These are phyloP conservation scores for Thryonomys swinderianus DNA, from an alignment of 2,113 vertebrate genomes.

Conservation along the genomic window DNA sequence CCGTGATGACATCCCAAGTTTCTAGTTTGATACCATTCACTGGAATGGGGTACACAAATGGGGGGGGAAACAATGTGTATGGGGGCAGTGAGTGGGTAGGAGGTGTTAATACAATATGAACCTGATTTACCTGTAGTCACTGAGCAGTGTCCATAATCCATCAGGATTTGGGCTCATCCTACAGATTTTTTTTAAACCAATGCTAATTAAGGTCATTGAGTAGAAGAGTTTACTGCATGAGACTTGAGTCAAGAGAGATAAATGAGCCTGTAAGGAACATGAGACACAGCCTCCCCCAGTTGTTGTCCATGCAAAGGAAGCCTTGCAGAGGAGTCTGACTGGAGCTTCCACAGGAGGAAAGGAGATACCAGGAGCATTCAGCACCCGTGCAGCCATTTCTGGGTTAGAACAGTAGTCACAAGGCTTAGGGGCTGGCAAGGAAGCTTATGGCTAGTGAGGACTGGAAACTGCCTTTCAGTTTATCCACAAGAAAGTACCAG, in stretches of 20 bases:
- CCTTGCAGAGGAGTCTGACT: background rate
- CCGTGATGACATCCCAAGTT: background rate
- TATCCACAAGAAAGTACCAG: background rate
- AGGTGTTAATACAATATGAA: background rate
- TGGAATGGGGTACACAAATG: background rate
- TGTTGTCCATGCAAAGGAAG: background rate
- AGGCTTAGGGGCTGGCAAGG: background rate
- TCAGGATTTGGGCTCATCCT: background rate
- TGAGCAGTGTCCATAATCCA: background rate
- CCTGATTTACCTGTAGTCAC: background rate
- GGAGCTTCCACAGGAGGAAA: background rate
- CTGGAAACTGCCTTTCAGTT: background rate
- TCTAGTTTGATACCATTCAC: background rate
- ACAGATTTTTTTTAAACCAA: background rate
- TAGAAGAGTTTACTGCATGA: background rate
- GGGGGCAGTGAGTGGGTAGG: no score
- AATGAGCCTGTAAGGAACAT: background rate
- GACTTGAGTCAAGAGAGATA: background rate
- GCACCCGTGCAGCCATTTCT: background rate
- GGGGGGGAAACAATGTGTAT: background rate
- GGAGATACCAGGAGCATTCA: background rate
- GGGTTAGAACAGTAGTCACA: accelerated
- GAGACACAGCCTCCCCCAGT: background rate
- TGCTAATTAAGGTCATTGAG: background rate
- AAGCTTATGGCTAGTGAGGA: background rate